phyloP scores from a whole-genome alignment of 2,888 invertebrate genomes.

The Sisyra nigra region DNA sequence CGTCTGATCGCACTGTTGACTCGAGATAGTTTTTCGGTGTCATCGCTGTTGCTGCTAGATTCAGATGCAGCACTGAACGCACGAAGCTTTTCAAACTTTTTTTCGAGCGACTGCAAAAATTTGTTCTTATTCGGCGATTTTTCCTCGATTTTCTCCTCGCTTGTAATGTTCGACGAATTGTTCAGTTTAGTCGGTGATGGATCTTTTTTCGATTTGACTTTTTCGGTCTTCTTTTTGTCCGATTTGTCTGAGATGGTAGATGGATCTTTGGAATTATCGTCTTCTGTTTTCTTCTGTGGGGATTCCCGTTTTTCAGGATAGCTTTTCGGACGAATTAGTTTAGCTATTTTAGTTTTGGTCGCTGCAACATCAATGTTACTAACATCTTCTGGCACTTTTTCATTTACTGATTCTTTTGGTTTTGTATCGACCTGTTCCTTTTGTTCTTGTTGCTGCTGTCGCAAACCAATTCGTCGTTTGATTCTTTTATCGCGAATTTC shows the following conservation, averaged over 20 bases:
- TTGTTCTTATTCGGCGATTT: constrained; percentile 28
- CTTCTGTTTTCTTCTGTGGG: constrained; percentile 14
- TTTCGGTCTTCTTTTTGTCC: constrained; percentile 14
- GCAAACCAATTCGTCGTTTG: constrained; percentile 17
- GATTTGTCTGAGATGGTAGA: neutral
- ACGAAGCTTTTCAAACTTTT: constrained; percentile 54
- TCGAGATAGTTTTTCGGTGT: constrained; percentile 26
- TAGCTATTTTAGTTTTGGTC: constrained; percentile 27
- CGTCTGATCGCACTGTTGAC: constrained; percentile 38
- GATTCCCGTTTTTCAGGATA: constrained; percentile 30
- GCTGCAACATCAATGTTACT: constrained; percentile 10
- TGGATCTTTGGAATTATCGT: neutral
- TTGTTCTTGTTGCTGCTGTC: neutral
- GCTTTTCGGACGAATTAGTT: constrained; percentile 36
- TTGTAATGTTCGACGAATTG: constrained; percentile 10
- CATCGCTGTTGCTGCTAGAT: constrained; percentile 17
- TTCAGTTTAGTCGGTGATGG: constrained; percentile 13
- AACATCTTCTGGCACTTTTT: neutral
- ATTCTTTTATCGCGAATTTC: constrained; percentile 45
- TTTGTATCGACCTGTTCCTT: neutral
- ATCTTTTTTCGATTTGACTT: constrained; percentile 21
- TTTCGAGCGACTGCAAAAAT: constrained; percentile 59
- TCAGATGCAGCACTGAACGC: constrained; percentile 28
- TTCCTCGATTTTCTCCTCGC: constrained; percentile 15
- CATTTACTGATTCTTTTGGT: neutral